phyloP scores from a whole-genome alignment of 2,113 vertebrate species.

The Petaurus breviceps region DNA sequence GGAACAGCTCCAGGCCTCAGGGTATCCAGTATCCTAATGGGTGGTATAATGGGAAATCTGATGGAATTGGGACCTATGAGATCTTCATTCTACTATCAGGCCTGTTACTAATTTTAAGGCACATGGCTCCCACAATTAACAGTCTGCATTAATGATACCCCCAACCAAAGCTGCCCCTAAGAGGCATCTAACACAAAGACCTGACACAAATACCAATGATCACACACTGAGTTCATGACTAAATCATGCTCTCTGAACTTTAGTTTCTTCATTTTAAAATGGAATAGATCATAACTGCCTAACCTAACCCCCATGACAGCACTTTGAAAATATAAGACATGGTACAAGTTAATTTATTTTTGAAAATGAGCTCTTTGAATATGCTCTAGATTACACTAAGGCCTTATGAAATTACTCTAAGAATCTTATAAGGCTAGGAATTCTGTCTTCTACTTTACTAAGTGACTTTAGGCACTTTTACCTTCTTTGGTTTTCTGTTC shows the following conservation, averaged over 20 bases:
- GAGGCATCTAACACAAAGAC: not conserved
- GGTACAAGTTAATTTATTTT: not conserved
- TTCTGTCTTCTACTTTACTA: not conserved
- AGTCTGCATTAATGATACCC: not conserved
- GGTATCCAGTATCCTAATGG: not conserved
- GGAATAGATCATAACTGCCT: not conserved
- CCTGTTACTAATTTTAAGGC: not conserved
- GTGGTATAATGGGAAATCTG: not conserved
- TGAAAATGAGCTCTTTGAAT: not conserved
- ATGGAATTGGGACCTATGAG: not conserved
- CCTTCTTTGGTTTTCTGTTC: not conserved
- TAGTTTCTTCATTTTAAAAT: not conserved
- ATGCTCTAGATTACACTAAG: not conserved
- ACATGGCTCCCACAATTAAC: not conserved
- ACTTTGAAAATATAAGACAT: constrained; percentile 2
- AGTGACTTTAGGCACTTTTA: not conserved
- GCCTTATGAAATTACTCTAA: constrained; percentile 2
- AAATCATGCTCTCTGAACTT: not conserved
- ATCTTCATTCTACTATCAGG: not conserved
- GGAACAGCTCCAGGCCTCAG: not conserved
- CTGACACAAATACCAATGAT: not conserved
- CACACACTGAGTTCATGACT: not conserved
- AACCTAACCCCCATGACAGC: not conserved
- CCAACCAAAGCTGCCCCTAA: not conserved
- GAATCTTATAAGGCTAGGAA: not conserved